These are phyloP conservation scores for Rana temporaria DNA, from an alignment of 2,113 vertebrate species.

Conservation along the genomic window DNA sequence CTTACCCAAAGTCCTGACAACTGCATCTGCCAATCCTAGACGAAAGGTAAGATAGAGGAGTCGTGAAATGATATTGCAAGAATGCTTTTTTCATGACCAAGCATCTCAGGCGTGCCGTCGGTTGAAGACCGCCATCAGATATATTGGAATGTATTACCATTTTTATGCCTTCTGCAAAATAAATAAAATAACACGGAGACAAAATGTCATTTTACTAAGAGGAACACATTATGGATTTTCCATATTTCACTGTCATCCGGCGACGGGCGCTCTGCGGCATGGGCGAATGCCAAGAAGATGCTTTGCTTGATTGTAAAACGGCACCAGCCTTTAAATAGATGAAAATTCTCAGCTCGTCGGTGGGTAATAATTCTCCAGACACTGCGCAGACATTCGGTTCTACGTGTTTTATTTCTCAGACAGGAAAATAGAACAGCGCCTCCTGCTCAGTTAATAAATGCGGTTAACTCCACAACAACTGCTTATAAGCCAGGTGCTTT, in stretches of 20 bases:
- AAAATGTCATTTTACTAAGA: constrained; percentile 45
- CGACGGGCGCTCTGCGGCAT: not conserved
- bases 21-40: no score
- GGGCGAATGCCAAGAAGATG: constrained; percentile 36
- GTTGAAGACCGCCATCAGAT: constrained; percentile 1
- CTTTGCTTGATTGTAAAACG: constrained; percentile 24
- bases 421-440: not conserved
- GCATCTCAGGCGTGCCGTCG: no score
- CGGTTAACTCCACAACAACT: no score
- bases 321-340: constrained; percentile 16
- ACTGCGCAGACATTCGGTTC: not conserved
- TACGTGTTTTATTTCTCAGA: not conserved
- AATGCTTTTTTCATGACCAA: no score
- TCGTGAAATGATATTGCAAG: not conserved
- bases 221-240: constrained; percentile 48
- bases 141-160: constrained; percentile 19
- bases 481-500: no score
- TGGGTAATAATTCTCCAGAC: constrained; percentile 21
- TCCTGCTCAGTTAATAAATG: no score
- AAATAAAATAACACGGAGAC: constrained; percentile 21
- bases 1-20: no score
- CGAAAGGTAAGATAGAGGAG: no score
- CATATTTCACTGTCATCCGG: constrained; percentile 48
- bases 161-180: constrained; percentile 37
- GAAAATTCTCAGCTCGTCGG: constrained; percentile 20